Percentiles rank a stretch among this genome's conserved stretches.
phyloP scores from a whole-genome alignment of 2,797 vertebrate genomes.

The Enteromius argenteus region DNA sequence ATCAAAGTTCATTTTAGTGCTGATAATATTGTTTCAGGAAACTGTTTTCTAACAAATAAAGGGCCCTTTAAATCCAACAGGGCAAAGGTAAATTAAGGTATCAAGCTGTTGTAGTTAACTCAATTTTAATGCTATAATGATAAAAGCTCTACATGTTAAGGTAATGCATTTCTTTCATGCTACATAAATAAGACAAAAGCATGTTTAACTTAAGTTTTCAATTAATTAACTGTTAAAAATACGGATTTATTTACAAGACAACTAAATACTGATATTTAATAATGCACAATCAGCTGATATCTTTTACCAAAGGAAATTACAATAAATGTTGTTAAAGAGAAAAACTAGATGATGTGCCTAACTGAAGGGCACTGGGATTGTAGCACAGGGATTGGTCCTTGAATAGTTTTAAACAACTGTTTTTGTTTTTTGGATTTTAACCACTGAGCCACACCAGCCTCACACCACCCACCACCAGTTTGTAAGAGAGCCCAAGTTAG shows the following conservation, averaged over 20 bases:
- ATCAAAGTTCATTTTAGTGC: background rate
- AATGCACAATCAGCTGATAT: background rate
- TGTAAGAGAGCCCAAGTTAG: background rate
- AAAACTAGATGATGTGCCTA: background rate
- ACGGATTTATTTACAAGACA: background rate
- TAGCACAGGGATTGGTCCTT: background rate
- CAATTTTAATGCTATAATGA: too few relatives aligned
- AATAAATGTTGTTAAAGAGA: background rate
- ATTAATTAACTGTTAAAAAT: background rate
- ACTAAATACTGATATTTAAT: background rate
- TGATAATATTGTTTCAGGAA: slow-evolving; percentile 9
- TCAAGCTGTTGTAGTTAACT: background rate
- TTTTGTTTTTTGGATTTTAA: background rate
- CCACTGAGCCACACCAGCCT: background rate
- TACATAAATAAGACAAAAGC: background rate
- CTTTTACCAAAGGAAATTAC: background rate
- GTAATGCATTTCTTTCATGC: background rate
- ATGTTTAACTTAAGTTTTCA: background rate
- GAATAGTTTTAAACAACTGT: background rate
- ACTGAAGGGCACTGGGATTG: background rate
- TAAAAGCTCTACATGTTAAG: background rate
- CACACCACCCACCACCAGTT: slow-evolving; percentile 38
- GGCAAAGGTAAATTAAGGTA: background rate
- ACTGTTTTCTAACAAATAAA: background rate
- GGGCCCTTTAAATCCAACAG: background rate